Conservation (phyloP, 2,888 invertebrate genomes). For the Dasypolia templi region DNA sequence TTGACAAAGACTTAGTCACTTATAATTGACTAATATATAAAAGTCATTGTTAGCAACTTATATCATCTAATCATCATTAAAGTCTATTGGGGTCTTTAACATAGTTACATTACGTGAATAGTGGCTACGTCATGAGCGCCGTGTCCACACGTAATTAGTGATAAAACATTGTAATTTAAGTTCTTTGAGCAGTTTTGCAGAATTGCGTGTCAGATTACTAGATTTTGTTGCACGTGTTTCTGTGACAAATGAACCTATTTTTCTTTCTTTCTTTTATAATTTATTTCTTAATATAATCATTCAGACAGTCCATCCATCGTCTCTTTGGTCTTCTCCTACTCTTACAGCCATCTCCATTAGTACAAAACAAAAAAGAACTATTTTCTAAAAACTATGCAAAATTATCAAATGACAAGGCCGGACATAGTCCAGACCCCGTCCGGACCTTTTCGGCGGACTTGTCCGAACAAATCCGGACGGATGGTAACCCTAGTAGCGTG, state of each 20-base stretch:
- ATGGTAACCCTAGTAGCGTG: slow-evolving; percentile 9
- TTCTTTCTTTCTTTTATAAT: background rate
- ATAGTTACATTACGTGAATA: slow-evolving; percentile 41
- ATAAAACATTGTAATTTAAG: slow-evolving; percentile 30
- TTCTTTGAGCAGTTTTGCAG: slow-evolving; percentile 22
- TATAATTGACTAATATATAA: background rate
- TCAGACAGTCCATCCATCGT: background rate
- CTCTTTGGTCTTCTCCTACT: background rate
- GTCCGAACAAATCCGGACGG: too few relatives aligned
- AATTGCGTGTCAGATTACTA: background rate
- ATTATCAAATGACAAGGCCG: too few relatives aligned
- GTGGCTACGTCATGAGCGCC: slow-evolving; percentile 29
- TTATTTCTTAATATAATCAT: too few relatives aligned
- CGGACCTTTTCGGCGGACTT: too few relatives aligned
- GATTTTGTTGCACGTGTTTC: background rate
- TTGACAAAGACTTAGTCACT: background rate
- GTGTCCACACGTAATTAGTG: slow-evolving; percentile 50
- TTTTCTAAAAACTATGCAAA: background rate
- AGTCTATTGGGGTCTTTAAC: slow-evolving; percentile 34
- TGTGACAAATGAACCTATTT: background rate
- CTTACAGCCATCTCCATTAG: background rate
- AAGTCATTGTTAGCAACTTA: slow-evolving; percentile 13
- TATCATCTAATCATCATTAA: slow-evolving; percentile 33
- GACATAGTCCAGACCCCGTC: background rate
- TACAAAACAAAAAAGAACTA: background rate